Base-by-base conservation (phyloP, 2,888 invertebrate genomes). In the Erpobdella octoculata region DNA sequence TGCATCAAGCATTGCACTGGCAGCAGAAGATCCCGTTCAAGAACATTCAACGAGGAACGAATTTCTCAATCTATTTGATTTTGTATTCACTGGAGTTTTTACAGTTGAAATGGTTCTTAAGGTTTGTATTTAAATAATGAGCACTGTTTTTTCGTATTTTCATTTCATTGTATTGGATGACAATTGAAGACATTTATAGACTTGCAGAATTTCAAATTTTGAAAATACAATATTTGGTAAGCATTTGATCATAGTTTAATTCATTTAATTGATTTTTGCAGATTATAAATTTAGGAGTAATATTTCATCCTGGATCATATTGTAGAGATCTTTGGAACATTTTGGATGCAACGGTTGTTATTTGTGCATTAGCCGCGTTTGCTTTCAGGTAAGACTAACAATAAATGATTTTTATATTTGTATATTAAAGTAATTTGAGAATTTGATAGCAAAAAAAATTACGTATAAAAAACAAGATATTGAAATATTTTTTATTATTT, bases 81-180 rank as follows among this genome's bases (percentile, higher is more conserved):
- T 95, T 87, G 96, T 95, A 83, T 99, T 99, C 88, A 99, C 98
- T 79, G 93, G 95, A 80, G 97, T 99, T 81, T 99, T 99, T 87
- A 95, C 98, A 78, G 89, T 97, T 85, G 98, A 99, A 87, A 94
- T 99, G 94, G 87, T 98, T 85, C 86, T 92, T 73, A 90, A 90
- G 86, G 88, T 92, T 18, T 31, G 5, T 12, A n/a, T 46, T n/a
- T n/a, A n/a, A n/a, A n/a, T n/a, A n/a, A n/a, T n/a, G n/a, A n/a
- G n/a, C n/a, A n/a, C n/a, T n/a, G n/a, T n/a, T n/a, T n/a, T n/a
- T n/a, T n/a, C n/a, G n/a, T n/a, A n/a, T n/a, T n/a, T n/a, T n/a
- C n/a, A n/a, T n/a, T n/a, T n/a, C n/a, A n/a, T n/a, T n/a, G n/a
- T n/a, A n/a, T n/a, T n/a, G n/a, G n/a, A n/a, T n/a, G n/a, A n/a